A percentile compares a stretch with the other conserved stretches of the same genome.
Conservation (phyloP, 2,888 invertebrate species). For the Tineola bisselliella region DNA sequence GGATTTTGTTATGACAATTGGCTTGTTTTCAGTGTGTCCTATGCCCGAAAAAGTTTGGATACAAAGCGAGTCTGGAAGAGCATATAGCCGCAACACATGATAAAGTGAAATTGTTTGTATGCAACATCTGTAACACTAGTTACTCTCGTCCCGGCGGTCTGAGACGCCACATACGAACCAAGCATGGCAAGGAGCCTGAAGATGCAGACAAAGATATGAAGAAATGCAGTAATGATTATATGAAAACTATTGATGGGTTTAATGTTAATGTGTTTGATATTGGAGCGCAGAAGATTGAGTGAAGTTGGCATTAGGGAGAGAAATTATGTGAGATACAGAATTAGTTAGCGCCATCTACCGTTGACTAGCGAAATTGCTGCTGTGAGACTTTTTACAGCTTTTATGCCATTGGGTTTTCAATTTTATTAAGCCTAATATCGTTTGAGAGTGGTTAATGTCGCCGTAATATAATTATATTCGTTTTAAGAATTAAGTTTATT, state of each 20-base stretch:
- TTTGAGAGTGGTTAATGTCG: no score
- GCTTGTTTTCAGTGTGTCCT: conserved; percentile 45
- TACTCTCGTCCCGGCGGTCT: conserved; percentile 40
- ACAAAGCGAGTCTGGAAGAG: conserved; percentile 48
- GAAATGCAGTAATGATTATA: not conserved
- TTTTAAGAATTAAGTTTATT: no score
- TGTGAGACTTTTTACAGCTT: no score
- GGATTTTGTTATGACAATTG: no score
- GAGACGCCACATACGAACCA: conserved; percentile 37
- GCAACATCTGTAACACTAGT: conserved; percentile 38
- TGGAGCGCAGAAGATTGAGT: not conserved
- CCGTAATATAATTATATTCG: no score
- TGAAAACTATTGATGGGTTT: not conserved
- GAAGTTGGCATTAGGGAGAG: no score
- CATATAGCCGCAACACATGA: conserved; percentile 44
- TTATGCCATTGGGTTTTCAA: no score
- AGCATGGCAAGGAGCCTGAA: conserved; percentile 26
- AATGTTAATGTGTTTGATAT: not conserved
- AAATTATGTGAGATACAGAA: no score
- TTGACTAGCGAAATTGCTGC: no score
- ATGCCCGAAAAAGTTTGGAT: conserved; percentile 51
- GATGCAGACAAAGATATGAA: not conserved
- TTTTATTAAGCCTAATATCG: no score
- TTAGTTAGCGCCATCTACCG: no score
- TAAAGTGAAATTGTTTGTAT: conserved; percentile 32